Percentiles rank a stretch among this genome's conserved stretches.
Conservation (phyloP, 1,140 invertebrate species). For the Drosophila willistoni region DNA sequence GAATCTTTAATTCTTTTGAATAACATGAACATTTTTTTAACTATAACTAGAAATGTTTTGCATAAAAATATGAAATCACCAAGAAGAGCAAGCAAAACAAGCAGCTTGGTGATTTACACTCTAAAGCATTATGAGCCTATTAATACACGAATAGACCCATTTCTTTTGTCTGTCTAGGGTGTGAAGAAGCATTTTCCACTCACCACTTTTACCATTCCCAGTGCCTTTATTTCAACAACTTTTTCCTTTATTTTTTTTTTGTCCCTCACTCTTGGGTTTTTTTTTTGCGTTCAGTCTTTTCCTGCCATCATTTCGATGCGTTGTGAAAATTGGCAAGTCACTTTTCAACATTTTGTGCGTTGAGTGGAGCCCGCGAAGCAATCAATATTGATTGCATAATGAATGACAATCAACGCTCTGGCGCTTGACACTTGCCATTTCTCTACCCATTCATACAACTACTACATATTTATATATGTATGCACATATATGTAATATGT, state of each 20-base stretch:
- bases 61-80: no score
- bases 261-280: neutral
- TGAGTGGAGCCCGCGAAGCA: slow-evolving; percentile 55
- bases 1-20: no score
- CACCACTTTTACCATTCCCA: slow-evolving; percentile 15
- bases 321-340: slow-evolving; percentile 75
- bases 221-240: neutral
- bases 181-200: slow-evolving; percentile 5
- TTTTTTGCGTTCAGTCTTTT: slow-evolving; percentile 24
- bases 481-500: no score
- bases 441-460: slow-evolving; percentile 1
- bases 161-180: slow-evolving; percentile 1
- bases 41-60: no score
- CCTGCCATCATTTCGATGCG: slow-evolving; percentile 36
- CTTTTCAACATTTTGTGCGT: slow-evolving; percentile 60
- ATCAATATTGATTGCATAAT: slow-evolving; percentile 81
- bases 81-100: no score
- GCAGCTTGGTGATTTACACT: no score
- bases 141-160: neutral
- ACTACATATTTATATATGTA: neutral
- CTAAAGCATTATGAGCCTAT: neutral
- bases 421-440: slow-evolving; percentile 62
- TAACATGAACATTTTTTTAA: no score
- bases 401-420: slow-evolving; percentile 72
- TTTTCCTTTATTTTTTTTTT: slow-evolving; percentile 18